A percentile compares a stretch with the other conserved stretches of the same genome.
phyloP scores from a whole-genome alignment of 2,113 vertebrate genomes.

The Gracilinanus agilis region DNA sequence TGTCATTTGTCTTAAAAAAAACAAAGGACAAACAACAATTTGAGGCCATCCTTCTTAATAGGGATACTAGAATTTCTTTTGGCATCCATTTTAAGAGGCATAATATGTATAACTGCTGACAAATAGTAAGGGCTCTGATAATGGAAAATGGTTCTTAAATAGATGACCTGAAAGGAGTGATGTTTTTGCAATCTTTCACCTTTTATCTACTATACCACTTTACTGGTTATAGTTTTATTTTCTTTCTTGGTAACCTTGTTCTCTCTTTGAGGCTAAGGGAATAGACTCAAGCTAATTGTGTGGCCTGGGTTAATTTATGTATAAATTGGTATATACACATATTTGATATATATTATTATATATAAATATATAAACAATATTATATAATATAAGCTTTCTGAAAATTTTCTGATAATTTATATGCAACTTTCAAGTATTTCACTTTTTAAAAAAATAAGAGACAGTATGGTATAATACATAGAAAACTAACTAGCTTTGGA shows the following conservation, averaged over 20 bases:
- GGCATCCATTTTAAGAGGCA: not conserved
- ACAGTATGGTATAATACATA: not conserved
- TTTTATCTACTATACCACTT: not conserved
- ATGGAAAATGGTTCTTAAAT: not conserved
- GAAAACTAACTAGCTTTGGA: not conserved
- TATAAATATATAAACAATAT: too few relatives aligned
- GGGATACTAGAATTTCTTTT: not conserved
- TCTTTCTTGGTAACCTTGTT: not conserved
- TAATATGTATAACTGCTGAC: not conserved
- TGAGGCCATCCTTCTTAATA: not conserved
- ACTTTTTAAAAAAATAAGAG: not conserved
- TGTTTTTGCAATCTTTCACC: not conserved
- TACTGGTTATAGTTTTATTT: not conserved
- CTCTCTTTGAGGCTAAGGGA: not conserved
- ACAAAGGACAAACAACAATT: not conserved
- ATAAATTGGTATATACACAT: too few relatives aligned
- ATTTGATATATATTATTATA: too few relatives aligned
- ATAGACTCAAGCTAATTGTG: not conserved
- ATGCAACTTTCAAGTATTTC: too few relatives aligned
- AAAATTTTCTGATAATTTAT: too few relatives aligned
- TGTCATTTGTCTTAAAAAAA: too few relatives aligned
- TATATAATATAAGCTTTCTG: too few relatives aligned
- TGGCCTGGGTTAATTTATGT: not conserved
- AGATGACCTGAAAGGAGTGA: not conserved
- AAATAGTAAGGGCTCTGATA: not conserved